phyloP scores from a whole-genome alignment of 2,113 vertebrate genomes.

The Nanorana parkeri region DNA sequence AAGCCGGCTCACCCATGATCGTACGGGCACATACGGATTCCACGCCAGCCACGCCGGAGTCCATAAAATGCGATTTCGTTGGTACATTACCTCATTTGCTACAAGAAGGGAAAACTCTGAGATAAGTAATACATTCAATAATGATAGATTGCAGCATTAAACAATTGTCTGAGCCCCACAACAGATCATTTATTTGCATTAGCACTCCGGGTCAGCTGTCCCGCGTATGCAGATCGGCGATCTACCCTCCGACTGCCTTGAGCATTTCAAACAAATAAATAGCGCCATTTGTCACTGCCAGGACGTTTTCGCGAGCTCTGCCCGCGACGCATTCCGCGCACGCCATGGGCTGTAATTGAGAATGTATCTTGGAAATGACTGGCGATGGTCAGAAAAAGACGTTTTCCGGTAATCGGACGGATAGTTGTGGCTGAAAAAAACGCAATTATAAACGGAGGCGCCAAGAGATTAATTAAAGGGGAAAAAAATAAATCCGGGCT shows the following conservation, averaged over 20 bases:
- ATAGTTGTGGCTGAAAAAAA: neutral
- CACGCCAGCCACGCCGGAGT: no score
- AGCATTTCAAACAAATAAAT: constrained; percentile 92
- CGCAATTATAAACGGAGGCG: neutral
- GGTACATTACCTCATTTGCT: neutral
- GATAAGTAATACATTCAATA: constrained; percentile 69
- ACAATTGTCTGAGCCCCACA: constrained; percentile 67
- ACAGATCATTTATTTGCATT: constrained; percentile 88
- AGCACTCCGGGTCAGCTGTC: constrained; percentile 83
- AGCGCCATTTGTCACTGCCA: constrained; percentile 97
- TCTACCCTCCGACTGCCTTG: constrained; percentile 87
- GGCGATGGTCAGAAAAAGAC: neutral
- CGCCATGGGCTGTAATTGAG: neutral
- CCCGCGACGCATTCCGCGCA: constrained; percentile 67
- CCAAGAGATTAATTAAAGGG: no score
- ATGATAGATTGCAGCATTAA: constrained; percentile 68
- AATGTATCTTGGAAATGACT: constrained; percentile 20
- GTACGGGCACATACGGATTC: no score
- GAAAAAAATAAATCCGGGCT: no score
- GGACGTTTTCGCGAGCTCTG: constrained; percentile 81
- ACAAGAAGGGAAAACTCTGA: neutral
- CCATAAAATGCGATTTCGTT: neutral
- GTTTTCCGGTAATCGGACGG: neutral
- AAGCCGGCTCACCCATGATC: no score
- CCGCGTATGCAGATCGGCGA: constrained; percentile 87